Evolutionary conservation across 2,113 vertebrate genomes (phyloP).

Genomic region (Condylura cristata): DNA sequence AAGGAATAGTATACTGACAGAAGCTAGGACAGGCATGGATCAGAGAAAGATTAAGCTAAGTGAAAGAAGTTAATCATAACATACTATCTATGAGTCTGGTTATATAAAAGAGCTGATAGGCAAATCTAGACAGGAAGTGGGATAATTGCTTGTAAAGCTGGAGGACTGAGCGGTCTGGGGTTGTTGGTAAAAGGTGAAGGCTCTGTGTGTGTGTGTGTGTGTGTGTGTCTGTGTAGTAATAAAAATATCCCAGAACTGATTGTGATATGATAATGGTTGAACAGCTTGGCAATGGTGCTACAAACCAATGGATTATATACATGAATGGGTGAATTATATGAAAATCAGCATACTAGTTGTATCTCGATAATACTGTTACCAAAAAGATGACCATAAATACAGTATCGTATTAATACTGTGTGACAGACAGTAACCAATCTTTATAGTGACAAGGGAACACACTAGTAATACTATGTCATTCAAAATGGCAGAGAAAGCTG

Average conservation of each 20-base stretch:
- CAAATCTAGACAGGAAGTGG: not conserved
- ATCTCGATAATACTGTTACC: not conserved
- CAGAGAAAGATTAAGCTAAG: not conserved
- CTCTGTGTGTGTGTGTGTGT: not conserved
- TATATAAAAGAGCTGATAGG: not conserved
- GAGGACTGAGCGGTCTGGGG: not conserved
- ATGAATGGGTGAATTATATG: not conserved
- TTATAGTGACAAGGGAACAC: constrained; percentile 1
- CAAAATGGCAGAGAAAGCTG: not conserved
- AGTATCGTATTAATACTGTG: not conserved
- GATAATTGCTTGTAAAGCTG: not conserved
- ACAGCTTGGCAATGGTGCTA: not conserved
- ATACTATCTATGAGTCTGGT: not conserved
- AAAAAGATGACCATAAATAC: not conserved
- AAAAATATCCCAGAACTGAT: not conserved
- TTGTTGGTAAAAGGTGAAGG: not conserved
- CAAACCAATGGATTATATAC: not conserved
- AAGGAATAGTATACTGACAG: not conserved
- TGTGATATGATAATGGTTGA: not conserved
- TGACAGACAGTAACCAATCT: not conserved
- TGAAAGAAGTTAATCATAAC: not conserved
- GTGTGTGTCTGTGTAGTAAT: not conserved
- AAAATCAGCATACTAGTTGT: not conserved
- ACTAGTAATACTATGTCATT: not conserved
- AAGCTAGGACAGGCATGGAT: not conserved